phyloP scores from a whole-genome alignment of 2,888 invertebrate genomes.

The Adelognathus sp. region DNA sequence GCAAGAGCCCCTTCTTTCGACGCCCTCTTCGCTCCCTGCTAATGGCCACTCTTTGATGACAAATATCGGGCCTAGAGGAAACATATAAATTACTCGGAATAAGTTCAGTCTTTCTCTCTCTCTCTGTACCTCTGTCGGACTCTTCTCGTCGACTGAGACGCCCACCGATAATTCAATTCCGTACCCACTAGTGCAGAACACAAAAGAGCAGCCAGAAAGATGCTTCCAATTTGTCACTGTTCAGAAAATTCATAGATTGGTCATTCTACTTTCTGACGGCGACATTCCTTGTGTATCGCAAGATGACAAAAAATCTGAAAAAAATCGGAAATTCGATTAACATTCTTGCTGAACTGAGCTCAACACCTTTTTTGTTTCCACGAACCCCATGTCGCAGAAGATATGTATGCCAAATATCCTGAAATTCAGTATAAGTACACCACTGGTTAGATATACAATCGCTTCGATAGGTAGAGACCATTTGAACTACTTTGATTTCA shows the following conservation, averaged over 20 bases:
- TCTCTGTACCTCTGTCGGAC: constrained; percentile 10
- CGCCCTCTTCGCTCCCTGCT: constrained; percentile 72
- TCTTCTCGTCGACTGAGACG: constrained; percentile 29
- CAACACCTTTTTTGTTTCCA: too few species aligned
- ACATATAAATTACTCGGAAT: constrained; percentile 79
- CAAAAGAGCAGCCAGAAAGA: constrained; percentile 11
- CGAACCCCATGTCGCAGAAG: too few species aligned
- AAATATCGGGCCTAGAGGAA: constrained; percentile 80
- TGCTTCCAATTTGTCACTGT: constrained; percentile 4
- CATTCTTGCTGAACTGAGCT: too few species aligned
- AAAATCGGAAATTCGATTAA: too few species aligned
- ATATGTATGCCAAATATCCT: too few species aligned
- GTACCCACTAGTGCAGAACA: neutral
- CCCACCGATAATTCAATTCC: constrained; percentile 61
- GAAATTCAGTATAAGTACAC: too few species aligned
- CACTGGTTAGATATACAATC: too few species aligned
- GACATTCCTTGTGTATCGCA: neutral
- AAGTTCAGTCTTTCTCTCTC: constrained; percentile 62
- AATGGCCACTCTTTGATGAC: constrained; percentile 81
- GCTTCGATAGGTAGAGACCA: too few species aligned
- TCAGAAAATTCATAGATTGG: constrained; percentile 1
- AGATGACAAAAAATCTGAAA: neutral
- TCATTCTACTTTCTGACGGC: neutral
- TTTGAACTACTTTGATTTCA: too few species aligned
- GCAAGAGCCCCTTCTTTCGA: constrained; percentile 67